Evolutionary conservation across 2,888 invertebrate genomes (phyloP), one percentile per base, ranked within the genome.

Genomic region (Callyntrura guangdongensis): DNA sequence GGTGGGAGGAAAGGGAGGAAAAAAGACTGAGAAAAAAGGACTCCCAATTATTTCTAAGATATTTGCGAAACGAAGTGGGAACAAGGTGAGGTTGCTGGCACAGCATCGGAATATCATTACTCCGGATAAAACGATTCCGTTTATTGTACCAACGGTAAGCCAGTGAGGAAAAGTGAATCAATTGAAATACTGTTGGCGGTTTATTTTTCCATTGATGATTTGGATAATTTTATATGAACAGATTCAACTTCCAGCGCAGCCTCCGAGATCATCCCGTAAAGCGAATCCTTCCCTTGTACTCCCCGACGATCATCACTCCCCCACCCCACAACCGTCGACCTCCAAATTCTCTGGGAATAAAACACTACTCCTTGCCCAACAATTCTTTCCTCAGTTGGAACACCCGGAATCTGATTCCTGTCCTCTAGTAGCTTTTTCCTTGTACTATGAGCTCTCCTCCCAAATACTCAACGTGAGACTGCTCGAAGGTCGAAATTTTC

Each of bases 61-160:
- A 36, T 89, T 89, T 79, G 64, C 89, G 3, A 89, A 85, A n/a
- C 77, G 69, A 4, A 89, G 79, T 79, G 89, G 89, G 22, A 84
- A 85, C 45, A 53, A 79, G 14, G 77, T 79, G 11, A 92, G 89
- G 85, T 83, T 91, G 11, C 56, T 92, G 20, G 81, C 92, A 11
- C 88, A 90, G 6, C 93, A 93, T 53, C 89, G 93, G 85, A 94
- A 94, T 86, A 93, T 94, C 12, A 93, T 94, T 14, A 94, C 93
- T n/a, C 94, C 94, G 0, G 93, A 94, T 77, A 90, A 91, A 20
- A 90, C 86, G 5, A 92, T 94, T 56, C 91, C 92, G 12, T 94
- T 94, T 81, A 91, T 94, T n/a, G 92, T 94, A 45, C 94, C 94
- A 22, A 93, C 93, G 56, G 94, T 94, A 91, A 90, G 82, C 49